Percentiles rank a stretch among this genome's conserved stretches.
Conservation (phyloP, 2,797 vertebrate species). For the Lagorchestes hirsutus region DNA sequence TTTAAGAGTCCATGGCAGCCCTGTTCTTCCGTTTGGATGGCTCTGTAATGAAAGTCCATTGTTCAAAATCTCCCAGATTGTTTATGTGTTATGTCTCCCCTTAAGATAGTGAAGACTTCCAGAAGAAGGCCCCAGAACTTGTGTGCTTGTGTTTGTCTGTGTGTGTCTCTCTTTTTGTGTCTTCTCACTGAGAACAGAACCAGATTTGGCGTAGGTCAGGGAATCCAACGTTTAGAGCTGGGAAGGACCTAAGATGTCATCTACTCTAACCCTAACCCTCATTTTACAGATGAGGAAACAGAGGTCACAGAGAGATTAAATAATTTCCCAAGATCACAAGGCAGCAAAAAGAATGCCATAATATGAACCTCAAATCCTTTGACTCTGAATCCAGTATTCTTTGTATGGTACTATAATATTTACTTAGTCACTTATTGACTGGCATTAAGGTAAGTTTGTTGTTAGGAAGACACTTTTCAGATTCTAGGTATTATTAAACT, state of each 20-base stretch:
- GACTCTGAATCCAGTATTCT: neutral
- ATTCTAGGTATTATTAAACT: neutral
- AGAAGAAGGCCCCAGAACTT: neutral
- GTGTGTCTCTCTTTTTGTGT: neutral
- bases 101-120: neutral
- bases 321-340: neutral
- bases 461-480: neutral
- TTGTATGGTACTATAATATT: neutral
- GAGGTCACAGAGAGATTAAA: neutral
- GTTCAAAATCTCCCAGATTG: slow-evolving; percentile 6
- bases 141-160: neutral
- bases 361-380: neutral
- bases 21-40: neutral
- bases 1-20: neutral
- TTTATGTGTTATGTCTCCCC: slow-evolving; percentile 38
- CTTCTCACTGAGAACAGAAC: neutral
- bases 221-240: neutral
- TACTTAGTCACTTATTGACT: neutral
- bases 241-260: neutral
- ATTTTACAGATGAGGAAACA: neutral
- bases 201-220: neutral
- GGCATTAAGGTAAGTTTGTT: neutral
- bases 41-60: neutral
- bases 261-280: neutral
- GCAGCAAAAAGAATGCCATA: neutral